These are phyloP conservation scores for Drosophila ohnishii DNA, from an alignment of 1,140 invertebrate species.

Conservation along the genomic window DNA sequence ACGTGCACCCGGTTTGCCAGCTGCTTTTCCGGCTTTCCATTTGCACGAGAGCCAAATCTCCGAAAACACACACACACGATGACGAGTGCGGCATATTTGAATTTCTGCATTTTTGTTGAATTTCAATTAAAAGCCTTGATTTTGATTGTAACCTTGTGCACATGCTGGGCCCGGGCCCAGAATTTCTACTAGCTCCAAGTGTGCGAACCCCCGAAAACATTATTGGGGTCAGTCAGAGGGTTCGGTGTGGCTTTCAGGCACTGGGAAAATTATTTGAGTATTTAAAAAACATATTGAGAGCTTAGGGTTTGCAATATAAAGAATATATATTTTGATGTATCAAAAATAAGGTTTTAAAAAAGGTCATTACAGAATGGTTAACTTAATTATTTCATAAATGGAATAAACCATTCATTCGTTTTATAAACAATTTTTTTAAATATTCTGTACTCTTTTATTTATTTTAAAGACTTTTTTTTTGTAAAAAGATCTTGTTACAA, in stretches of 20 bases:
- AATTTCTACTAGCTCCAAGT: conserved; percentile 17
- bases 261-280: neutral
- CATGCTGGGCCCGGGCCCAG: conserved; percentile 46
- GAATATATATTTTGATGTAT: neutral
- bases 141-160: conserved; percentile 72
- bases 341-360: neutral
- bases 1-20: conserved; percentile 32
- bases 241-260: conserved; percentile 15
- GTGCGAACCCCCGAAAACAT: conserved; percentile 15
- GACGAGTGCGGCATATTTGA: conserved; percentile 38
- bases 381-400: neutral
- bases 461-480: no score
- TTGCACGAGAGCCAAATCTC: conserved; percentile 41
- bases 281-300: neutral
- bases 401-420: no score
- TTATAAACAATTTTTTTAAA: no score
- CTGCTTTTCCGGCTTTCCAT: conserved; percentile 39
- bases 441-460: no score
- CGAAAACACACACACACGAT: conserved; percentile 17
- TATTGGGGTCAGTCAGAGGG: conserved; percentile 40
- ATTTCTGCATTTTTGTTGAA: conserved; percentile 72
- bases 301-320: no score
- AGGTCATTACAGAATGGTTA: neutral
- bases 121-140: conserved; percentile 81
- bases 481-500: no score